Base-by-base conservation (phyloP, 2,113 vertebrate genomes). In the Phoenicopterus ruber region DNA sequence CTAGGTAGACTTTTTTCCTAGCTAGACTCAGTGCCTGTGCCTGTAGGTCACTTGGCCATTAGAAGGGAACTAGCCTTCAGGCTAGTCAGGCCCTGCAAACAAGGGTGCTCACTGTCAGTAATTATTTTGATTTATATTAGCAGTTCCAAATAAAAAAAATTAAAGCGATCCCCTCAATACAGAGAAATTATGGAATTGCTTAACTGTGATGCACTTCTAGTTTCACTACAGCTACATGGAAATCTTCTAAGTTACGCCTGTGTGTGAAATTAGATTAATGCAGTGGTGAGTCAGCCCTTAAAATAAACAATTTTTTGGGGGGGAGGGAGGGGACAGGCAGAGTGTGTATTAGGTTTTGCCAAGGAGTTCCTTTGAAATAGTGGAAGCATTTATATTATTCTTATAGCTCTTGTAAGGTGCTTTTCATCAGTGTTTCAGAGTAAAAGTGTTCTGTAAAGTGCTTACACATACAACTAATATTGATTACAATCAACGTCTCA, bases 371-470 rank as follows among this genome's bases (percentile, higher is more conserved):
- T 92, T n/a, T 69, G 71, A 65, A 80, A 95, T 28, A 8, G 2
- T 40, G 25, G 58, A 69, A 79, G 6, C 6, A 9, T 72, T 78
- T 34, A 10, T 63, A 17, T 59, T 46, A 58, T 47, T 87, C 26
- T 80, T 80, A 49, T 21, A 20, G 31, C 31, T 83, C 21, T 65
- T 69, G 19, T 55, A 71, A 62, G 44, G 49, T 4, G 8, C 4
- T 85, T 73, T 80, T 58, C 28, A 72, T 61, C 17, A 47, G 26
- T 67, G 29, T 73, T 90, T 88, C 32, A 42, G 57, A 50, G n/a
- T 22, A 44, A 90, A 97, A 86, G 11, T 93, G 32, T 79, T 92
- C 82, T 89, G 65, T 78, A 61, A 96, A 96, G 90, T 77, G 72
- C 73, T 94, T 73, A 55, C 57, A 54, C 36, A 70, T 82, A 81